Percentiles rank a stretch among this genome's conserved stretches.
Evolutionary conservation across 2,113 vertebrate species (phyloP).

Genomic region (Malaclemys terrapin): DNA sequence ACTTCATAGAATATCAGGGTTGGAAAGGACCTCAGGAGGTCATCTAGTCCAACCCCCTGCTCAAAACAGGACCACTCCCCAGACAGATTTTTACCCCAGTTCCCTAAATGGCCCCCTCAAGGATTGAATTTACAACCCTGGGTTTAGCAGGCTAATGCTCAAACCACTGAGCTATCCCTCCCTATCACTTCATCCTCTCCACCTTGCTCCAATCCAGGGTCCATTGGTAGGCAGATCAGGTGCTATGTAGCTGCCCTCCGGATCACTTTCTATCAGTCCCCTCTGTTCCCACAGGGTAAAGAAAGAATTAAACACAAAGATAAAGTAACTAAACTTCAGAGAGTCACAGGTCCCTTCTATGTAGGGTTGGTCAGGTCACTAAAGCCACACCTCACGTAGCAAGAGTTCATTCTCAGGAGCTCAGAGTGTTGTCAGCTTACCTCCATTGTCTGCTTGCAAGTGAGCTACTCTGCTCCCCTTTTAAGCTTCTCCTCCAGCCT

Average conservation of each 20-base stretch:
- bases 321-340: neutral
- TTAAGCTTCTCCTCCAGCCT: neutral
- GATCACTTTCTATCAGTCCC: neutral
- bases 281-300: neutral
- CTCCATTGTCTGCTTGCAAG: neutral
- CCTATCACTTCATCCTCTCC: neutral
- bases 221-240: neutral
- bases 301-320: neutral
- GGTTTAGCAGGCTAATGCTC: no score
- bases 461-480: neutral
- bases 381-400: neutral
- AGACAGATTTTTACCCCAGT: no score
- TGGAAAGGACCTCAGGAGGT: no score
- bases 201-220: neutral
- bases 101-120: no score
- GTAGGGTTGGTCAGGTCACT: neutral
- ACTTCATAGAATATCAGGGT: no score
- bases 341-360: neutral
- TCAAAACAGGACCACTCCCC: no score
- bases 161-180: no score
- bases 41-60: no score
- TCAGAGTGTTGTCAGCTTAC: neutral
- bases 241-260: neutral
- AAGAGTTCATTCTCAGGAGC: neutral
- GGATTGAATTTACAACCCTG: no score